These are phyloP conservation scores for Argyrosomus japonicus DNA, from an alignment of 2,113 vertebrate species.

Conservation along the genomic window DNA sequence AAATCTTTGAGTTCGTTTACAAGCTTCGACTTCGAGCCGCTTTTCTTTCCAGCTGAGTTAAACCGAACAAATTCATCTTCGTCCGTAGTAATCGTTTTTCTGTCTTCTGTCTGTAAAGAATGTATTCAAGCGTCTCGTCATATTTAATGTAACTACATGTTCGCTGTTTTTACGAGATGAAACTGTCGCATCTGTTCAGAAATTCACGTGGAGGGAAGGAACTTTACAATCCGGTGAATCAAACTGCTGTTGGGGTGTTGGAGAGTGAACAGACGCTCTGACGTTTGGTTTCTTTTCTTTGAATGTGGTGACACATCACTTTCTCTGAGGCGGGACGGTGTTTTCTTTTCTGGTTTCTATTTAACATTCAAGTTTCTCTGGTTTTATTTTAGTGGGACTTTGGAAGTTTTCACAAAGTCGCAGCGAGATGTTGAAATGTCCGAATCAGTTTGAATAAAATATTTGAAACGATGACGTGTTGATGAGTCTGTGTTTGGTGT, in stretches of 20 bases:
- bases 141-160: neutral
- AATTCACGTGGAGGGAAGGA: neutral
- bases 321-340: neutral
- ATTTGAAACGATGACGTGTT: neutral
- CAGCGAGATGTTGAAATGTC: neutral
- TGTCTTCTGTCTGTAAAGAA: neutral
- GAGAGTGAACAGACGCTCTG: neutral
- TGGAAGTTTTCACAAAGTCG: neutral
- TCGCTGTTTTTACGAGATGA: neutral
- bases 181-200: neutral
- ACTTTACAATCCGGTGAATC: neutral
- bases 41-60: neutral
- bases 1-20: too few relatives aligned
- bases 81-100: neutral
- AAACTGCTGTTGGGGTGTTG: neutral
- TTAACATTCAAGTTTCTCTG: neutral
- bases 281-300: neutral
- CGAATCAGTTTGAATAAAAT: constrained; percentile 56
- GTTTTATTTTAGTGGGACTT: neutral
- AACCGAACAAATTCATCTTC: neutral
- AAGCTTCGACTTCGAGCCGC: too few relatives aligned
- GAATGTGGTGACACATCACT: neutral
- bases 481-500: neutral
- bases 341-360: neutral
- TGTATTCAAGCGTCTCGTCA: neutral